Evolutionary conservation across 2,113 vertebrate species (phyloP).

Genomic region (Bothrops jararaca): DNA sequence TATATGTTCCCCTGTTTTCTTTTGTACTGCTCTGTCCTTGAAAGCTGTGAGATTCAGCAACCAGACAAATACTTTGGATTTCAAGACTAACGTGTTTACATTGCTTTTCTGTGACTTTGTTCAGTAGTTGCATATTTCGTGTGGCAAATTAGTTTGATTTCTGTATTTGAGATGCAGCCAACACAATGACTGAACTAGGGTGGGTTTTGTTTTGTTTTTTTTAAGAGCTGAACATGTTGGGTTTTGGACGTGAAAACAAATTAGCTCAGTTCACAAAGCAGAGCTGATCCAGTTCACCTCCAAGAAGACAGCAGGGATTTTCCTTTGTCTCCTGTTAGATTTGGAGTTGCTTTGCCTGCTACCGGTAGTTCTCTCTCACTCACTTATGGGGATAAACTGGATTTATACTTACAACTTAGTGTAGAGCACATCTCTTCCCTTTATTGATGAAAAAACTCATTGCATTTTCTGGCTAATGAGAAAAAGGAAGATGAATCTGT

Average conservation of each 20-base stretch:
- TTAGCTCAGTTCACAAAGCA: neutral
- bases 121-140: constrained; percentile 18
- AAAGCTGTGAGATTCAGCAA: constrained; percentile 42
- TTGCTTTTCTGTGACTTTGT: constrained; percentile 36
- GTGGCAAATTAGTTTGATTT: neutral
- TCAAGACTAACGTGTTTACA: constrained; percentile 44
- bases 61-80: constrained; percentile 39
- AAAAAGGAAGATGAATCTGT: neutral
- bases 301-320: neutral
- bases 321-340: neutral
- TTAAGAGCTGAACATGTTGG: neutral
- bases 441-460: rapidly evolving
- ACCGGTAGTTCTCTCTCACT: neutral
- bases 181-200: neutral
- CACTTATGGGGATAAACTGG: neutral
- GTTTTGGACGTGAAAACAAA: neutral
- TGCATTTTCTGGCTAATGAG: neutral
- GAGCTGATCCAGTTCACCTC: neutral
- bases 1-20: neutral
- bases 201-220: neutral
- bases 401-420: neutral
- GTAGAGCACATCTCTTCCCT: neutral
- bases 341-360: neutral
- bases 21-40: constrained; percentile 41
- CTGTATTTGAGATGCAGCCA: neutral